phyloP scores from a whole-genome alignment of 2,797 vertebrate species.

The Rhyacichthys aspro region DNA sequence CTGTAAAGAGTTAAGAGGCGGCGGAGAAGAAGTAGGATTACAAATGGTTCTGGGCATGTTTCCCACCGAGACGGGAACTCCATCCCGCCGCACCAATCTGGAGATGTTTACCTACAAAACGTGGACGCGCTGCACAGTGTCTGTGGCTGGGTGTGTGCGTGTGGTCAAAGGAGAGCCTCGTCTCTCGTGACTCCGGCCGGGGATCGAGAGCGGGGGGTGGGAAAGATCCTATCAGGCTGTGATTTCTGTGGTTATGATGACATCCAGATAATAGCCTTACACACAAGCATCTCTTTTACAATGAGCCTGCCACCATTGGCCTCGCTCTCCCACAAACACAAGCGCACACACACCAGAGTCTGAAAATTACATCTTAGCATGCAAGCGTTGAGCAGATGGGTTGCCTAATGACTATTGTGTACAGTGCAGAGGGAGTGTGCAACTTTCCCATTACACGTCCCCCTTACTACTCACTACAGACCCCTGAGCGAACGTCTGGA shows the following conservation, averaged over 20 bases:
- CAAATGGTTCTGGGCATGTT: constrained; percentile 78
- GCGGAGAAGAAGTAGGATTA: constrained; percentile 60
- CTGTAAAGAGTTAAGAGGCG: constrained; percentile 74
- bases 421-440: constrained; percentile 77
- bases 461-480: constrained; percentile 57
- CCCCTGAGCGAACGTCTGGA: constrained; percentile 70
- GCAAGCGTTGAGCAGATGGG: constrained; percentile 86
- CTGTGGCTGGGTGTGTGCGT: constrained; percentile 75
- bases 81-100: constrained; percentile 76
- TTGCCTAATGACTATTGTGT: constrained; percentile 82
- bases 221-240: constrained; percentile 79
- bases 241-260: constrained; percentile 83
- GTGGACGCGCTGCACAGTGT: constrained; percentile 59
- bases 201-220: constrained; percentile 55
- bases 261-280: constrained; percentile 75
- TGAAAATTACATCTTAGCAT: constrained; percentile 86
- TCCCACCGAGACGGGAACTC: constrained; percentile 73
- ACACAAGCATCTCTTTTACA: constrained; percentile 37
- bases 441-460: constrained; percentile 72
- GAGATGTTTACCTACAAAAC: constrained; percentile 82
- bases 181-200: constrained; percentile 78
- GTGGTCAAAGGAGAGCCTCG: constrained; percentile 80
- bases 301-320: constrained; percentile 53
- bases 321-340: constrained; percentile 56
- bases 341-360: constrained; percentile 75